Evolutionary conservation across 2,113 vertebrate species (phyloP).

Genomic region (Bujurquina vittata): DNA sequence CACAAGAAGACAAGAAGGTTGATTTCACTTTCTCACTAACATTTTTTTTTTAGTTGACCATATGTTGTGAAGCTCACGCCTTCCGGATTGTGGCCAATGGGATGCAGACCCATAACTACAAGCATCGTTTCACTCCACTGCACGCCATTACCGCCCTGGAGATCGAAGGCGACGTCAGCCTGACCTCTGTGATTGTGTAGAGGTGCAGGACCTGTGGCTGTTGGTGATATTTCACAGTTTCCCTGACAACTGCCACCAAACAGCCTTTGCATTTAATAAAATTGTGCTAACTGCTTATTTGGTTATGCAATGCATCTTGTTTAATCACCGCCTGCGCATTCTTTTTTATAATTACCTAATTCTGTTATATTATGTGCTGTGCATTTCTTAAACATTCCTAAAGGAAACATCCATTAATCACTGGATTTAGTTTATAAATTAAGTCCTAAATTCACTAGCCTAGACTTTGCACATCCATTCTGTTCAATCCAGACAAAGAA

Average conservation of each 20-base stretch:
- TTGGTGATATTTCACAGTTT: not conserved
- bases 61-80: conserved; percentile 68
- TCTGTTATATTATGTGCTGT: not conserved
- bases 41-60: conserved; percentile 69
- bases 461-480: not conserved
- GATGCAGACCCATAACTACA: conserved; percentile 65
- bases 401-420: not conserved
- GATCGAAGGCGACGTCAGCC: conserved; percentile 71
- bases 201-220: not conserved
- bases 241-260: not conserved
- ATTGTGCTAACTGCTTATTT: not conserved
- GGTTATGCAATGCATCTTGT: not conserved
- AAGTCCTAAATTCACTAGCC: too few species aligned
- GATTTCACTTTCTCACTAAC: too few species aligned
- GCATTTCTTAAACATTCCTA: not conserved
- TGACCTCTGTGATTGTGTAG: conserved; percentile 74
- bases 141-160: conserved; percentile 64
- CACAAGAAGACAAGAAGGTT: too few species aligned
- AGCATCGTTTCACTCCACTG: conserved; percentile 59
- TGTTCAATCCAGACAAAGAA: not conserved
- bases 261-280: not conserved
- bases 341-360: not conserved
- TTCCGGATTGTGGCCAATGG: conserved; percentile 76
- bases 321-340: not conserved
- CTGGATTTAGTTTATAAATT: not conserved